A percentile compares a stretch with the other conserved stretches of the same genome.
Evolutionary conservation across 2,797 vertebrate species (phyloP).

Genomic region (Eospalax fontanierii): DNA sequence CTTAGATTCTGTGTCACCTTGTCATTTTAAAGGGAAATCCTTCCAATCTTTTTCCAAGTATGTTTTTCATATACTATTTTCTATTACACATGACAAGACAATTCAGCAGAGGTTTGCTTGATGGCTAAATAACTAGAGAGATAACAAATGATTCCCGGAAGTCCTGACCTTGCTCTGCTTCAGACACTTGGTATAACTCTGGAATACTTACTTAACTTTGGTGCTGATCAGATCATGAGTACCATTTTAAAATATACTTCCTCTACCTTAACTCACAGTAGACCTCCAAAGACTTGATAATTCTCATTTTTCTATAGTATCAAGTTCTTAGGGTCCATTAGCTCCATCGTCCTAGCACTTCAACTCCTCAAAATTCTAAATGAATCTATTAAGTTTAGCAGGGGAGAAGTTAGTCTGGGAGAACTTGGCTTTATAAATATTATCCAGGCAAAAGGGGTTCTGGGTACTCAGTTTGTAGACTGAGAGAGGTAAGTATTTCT

Average conservation of each 20-base stretch:
- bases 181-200: conserved; percentile 22
- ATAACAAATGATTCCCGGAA: conserved; percentile 59
- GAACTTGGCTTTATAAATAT: conserved; percentile 5
- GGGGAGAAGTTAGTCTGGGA: neutral
- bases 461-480: rapidly evolving
- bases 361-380: neutral
- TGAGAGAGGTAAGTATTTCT: neutral
- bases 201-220: conserved; percentile 25
- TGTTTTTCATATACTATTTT: conserved; percentile 72
- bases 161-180: neutral
- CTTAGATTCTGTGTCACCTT: neutral
- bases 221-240: neutral
- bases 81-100: conserved; percentile 67
- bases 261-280: neutral
- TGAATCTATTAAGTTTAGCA: neutral
- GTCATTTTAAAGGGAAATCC: conserved; percentile 73
- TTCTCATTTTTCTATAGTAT: neutral
- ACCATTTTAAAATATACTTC: neutral
- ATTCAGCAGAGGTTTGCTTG: conserved; percentile 63
- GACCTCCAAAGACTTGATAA: neutral
- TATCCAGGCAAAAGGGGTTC: neutral
- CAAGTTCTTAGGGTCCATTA: conserved; percentile 15
- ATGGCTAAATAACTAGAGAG: conserved; percentile 63
- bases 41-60: conserved; percentile 74
- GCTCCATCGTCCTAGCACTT: neutral